A percentile compares a stretch with the other conserved stretches of the same genome.
Evolutionary conservation across 2,797 vertebrate genomes (phyloP).

Genomic region (Chaenodraco wilsoni): DNA sequence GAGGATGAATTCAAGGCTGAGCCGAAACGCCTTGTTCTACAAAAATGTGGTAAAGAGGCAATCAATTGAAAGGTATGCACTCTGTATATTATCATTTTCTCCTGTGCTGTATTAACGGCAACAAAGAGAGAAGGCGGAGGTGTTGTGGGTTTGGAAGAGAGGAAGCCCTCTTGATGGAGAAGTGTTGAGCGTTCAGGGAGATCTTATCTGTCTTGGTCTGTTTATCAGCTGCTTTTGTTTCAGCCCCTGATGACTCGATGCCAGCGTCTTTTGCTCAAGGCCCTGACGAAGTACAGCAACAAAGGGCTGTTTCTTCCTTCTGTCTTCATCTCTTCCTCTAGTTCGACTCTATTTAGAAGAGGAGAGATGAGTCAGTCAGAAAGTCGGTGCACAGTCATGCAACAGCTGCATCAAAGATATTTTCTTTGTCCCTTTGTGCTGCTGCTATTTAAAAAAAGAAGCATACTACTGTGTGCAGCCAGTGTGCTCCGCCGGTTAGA

Average conservation of each 20-base stretch:
- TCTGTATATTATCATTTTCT: constrained; percentile 32
- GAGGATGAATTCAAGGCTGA: neutral
- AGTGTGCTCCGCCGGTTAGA: constrained; percentile 38
- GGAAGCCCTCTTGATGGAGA: constrained; percentile 69
- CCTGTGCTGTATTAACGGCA: constrained; percentile 21
- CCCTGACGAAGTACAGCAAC: constrained; percentile 58
- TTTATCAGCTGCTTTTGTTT: constrained; percentile 79
- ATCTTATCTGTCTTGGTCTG: constrained; percentile 68
- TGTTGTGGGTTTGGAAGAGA: constrained; percentile 47
- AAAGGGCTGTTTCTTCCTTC: constrained; percentile 68
- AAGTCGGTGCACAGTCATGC: constrained; percentile 52
- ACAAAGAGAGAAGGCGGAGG: constrained; percentile 31
- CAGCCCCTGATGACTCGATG: constrained; percentile 68
- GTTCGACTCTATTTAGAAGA: constrained; percentile 22
- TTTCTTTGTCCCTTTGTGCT: constrained; percentile 46
- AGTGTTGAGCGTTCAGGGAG: constrained; percentile 67
- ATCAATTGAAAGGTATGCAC: constrained; percentile 4
- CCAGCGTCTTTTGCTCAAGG: constrained; percentile 64
- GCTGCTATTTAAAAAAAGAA: constrained; percentile 47
- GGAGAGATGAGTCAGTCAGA: constrained; percentile 47
- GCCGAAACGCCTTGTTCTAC: constrained; percentile 2
- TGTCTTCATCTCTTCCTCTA: constrained; percentile 50
- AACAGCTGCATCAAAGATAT: constrained; percentile 63
- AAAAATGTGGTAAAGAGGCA: constrained; percentile 5
- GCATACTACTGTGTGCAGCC: constrained; percentile 25